A percentile compares a stretch with the other conserved stretches of the same genome.
Conservation (phyloP, 2,797 vertebrate genomes). For the Channa striata region DNA sequence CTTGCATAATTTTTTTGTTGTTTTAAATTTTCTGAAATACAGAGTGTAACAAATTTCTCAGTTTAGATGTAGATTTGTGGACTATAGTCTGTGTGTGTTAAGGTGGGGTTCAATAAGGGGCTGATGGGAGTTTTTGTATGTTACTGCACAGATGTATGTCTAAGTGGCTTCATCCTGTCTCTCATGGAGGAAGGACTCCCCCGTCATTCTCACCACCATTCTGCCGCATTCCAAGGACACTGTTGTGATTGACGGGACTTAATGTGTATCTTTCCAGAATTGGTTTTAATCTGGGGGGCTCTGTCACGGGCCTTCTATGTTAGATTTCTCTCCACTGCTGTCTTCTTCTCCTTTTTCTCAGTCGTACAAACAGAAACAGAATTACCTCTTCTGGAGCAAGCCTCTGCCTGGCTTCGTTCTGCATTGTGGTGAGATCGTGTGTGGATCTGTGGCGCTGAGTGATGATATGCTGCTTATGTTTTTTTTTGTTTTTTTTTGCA, state of each 20-base stretch:
- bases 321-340: conserved; percentile 77
- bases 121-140: conserved; percentile 36
- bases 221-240: conserved; percentile 90
- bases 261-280: conserved; percentile 93
- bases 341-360: conserved; percentile 59
- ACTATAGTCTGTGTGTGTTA: background rate
- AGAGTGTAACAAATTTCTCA: conserved; percentile 7
- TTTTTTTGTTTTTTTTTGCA: conserved; percentile 22
- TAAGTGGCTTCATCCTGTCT: conserved; percentile 71
- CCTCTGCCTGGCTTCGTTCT: conserved; percentile 58
- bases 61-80: background rate
- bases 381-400: conserved; percentile 85
- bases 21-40: background rate
- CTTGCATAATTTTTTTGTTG: background rate
- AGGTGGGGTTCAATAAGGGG: conserved; percentile 20
- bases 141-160: conserved; percentile 50
- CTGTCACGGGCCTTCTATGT: conserved; percentile 86
- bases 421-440: conserved; percentile 76
- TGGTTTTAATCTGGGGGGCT: conserved; percentile 93
- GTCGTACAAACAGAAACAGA: conserved; percentile 90
- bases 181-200: conserved; percentile 62
- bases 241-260: conserved; percentile 91
- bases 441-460: conserved; percentile 60
- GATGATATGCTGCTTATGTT: conserved; percentile 49
- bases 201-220: conserved; percentile 87